Base-by-base conservation (phyloP, 2,888 invertebrate genomes). In the Lithophane semibrunnea region DNA sequence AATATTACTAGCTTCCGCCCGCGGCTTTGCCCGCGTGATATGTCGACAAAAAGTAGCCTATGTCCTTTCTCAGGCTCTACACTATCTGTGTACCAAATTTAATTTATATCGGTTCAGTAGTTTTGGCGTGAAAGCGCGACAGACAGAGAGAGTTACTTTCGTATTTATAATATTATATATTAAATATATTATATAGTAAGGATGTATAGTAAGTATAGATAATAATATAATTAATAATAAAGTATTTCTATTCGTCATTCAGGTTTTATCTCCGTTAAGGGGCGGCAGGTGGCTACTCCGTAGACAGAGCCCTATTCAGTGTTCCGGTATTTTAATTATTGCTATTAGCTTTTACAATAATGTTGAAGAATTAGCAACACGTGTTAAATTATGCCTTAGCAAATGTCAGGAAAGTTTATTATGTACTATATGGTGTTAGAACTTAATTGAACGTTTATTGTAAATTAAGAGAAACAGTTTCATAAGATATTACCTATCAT, bases 271-370 rank as follows among this genome's bases (percentile, higher is more conserved):
- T n/a, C 61, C 10, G 13, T 71, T 68, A 60, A 16, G 63, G 66
- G 44, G 5, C n/a, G 0, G 24, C 82, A 82, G 80, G 74, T 82
- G 84, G 21, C 5, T 18, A 24, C 16, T 37, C 16, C 63, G 52
- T 47, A 73, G 13, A 13, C 1, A 21, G 1, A 49, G 18, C 49
- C 42, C 12, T 54, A 56, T 73, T 56, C 12, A 65, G 24, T 79
- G 18, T 21, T 12, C 60, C 52, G 65, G 72, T 61, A 79, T 84
- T 9, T 73, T 52, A 79, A 65, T 83, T 18, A 10, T 70, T 60
- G 54, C 47, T 37, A 44, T 49, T 61, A 54, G 13, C 24, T 69
- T 69, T 60, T 52, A 66, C 29, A 13, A 24, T n/a, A 29, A 18
- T 42, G 7, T n/a, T 29, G 8, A 66, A 42, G 60, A 79, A 73